phyloP scores from a whole-genome alignment of 2,797 vertebrate species.

The Capromys pilorides region DNA sequence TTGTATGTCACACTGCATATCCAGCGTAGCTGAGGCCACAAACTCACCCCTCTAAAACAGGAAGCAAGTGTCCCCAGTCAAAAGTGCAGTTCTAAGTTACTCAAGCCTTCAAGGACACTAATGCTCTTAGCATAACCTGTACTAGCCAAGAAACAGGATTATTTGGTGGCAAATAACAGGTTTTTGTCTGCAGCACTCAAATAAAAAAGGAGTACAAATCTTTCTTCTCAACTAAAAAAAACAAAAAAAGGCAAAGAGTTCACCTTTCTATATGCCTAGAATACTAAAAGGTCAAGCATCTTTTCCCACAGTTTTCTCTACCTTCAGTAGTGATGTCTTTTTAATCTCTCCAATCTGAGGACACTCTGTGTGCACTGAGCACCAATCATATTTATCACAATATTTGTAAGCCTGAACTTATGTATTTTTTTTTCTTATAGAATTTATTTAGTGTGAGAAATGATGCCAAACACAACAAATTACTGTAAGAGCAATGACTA shows the following conservation, averaged over 20 bases:
- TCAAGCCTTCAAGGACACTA: neutral
- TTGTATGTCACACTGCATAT: neutral
- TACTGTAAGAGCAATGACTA: constrained; percentile 10
- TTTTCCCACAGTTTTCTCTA: neutral
- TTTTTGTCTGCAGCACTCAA: neutral
- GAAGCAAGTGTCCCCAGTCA: neutral
- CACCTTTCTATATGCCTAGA: neutral
- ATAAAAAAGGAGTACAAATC: neutral
- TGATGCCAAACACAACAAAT: neutral
- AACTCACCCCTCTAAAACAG: neutral
- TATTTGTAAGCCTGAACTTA: neutral
- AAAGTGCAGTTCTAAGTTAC: neutral
- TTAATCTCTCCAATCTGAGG: neutral
- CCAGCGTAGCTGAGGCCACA: neutral
- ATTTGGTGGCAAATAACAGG: neutral
- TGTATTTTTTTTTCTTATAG: neutral
- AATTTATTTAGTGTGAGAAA: constrained; percentile 71
- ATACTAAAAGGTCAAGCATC: rapidly evolving
- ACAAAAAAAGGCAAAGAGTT: neutral
- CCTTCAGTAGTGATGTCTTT: neutral
- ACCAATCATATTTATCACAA: rapidly evolving
- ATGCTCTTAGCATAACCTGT: neutral
- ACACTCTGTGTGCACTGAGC: neutral
- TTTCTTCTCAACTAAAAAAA: neutral
- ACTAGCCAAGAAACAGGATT: neutral